A percentile compares a stretch with the other conserved stretches of the same genome.
phyloP scores from a whole-genome alignment of 1,140 invertebrate genomes.

The Eumaeus atala region DNA sequence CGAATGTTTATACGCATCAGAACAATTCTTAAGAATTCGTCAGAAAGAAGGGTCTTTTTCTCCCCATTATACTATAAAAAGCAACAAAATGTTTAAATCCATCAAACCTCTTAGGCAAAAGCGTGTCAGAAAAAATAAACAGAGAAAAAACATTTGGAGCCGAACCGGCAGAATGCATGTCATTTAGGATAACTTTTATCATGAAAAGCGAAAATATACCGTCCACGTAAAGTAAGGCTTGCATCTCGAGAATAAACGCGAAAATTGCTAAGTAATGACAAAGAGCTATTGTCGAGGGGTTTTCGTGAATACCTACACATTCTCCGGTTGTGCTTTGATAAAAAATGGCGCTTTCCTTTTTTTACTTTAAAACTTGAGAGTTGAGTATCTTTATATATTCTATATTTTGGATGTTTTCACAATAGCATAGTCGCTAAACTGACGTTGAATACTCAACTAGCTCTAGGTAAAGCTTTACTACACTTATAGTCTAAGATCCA shows the following conservation, averaged over 20 bases:
- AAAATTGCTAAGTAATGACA: conserved; percentile 29
- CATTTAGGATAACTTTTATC: not conserved
- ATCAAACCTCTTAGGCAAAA: too few relatives aligned
- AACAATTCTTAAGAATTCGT: too few relatives aligned
- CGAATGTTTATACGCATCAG: too few relatives aligned
- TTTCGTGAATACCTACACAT: conserved; percentile 19
- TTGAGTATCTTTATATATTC: not conserved
- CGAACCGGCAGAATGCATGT: too few relatives aligned
- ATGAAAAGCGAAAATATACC: not conserved
- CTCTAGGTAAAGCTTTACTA: too few relatives aligned
- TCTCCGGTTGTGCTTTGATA: not conserved
- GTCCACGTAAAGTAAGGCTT: not conserved
- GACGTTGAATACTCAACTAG: too few relatives aligned
- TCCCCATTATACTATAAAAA: not conserved
- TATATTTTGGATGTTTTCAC: too few relatives aligned
- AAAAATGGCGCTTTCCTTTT: conserved; percentile 8
- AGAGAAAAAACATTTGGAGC: too few relatives aligned
- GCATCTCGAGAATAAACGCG: conserved; percentile 11
- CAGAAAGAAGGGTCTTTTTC: too few relatives aligned
- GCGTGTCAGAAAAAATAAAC: too few relatives aligned
- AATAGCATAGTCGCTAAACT: too few relatives aligned
- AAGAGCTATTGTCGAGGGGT: conserved; percentile 16
- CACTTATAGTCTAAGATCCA: too few relatives aligned
- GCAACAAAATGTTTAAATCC: not conserved
- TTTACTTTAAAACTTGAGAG: conserved; percentile 2